phyloP scores from a whole-genome alignment of 2,113 vertebrate genomes.

The Macroglossus sobrinus region DNA sequence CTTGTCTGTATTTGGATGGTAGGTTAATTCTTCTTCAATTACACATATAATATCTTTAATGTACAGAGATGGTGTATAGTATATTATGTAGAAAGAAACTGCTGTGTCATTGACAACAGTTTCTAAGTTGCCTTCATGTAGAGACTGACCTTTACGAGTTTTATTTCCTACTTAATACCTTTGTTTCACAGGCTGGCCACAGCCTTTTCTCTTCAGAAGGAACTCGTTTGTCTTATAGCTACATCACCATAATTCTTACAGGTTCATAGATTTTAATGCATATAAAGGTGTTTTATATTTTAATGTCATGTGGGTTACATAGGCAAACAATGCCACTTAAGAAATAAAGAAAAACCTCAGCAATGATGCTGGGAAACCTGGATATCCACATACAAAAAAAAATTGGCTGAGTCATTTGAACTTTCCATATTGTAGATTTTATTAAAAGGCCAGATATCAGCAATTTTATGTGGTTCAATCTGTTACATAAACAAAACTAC shows the following conservation, averaged over 20 bases:
- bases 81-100: background rate
- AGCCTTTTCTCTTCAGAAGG: background rate
- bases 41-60: background rate
- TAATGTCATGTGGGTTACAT: background rate
- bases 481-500: constrained; percentile 43
- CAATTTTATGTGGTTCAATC: background rate
- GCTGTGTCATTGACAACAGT: background rate
- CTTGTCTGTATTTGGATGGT: background rate
- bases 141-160: background rate
- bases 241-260: background rate
- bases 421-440: constrained; percentile 14
- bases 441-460: background rate
- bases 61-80: background rate
- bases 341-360: background rate
- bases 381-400: background rate
- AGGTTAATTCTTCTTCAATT: background rate
- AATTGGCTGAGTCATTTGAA: constrained; percentile 24
- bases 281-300: background rate
- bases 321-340: background rate
- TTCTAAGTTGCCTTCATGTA: background rate
- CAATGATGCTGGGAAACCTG: background rate
- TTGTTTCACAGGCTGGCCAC: background rate
- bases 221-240: background rate
- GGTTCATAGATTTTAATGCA: background rate
- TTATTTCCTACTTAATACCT: background rate